A percentile compares a stretch with the other conserved stretches of the same genome.
Evolutionary conservation across 2,888 invertebrate species (phyloP).

Genomic region (Linyphia triangularis): DNA sequence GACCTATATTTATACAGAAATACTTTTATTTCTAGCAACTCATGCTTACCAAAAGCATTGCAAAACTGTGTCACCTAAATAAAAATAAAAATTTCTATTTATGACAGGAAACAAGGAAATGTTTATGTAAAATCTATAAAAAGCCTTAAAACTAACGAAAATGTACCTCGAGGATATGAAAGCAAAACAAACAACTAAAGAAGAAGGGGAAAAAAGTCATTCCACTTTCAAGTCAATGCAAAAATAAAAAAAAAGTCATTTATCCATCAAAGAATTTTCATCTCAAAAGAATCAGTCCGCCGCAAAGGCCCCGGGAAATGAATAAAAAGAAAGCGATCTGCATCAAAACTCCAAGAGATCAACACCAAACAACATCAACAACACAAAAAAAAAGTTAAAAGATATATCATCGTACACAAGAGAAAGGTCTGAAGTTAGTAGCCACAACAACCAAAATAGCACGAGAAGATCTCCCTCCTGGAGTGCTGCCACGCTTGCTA

Average conservation of each 20-base stretch:
- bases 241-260: not conserved
- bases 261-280: not conserved
- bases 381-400: constrained; percentile 11
- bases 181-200: not conserved
- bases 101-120: not conserved
- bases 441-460: constrained; percentile 71
- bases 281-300: constrained; percentile 1
- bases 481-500: constrained; percentile 56
- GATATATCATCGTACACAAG: constrained; percentile 45
- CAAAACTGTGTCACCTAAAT: not conserved
- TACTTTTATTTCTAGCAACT: no score
- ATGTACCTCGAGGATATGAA: constrained; percentile 28
- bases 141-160: not conserved
- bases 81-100: constrained; percentile 5
- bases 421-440: constrained; percentile 45
- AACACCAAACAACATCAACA: constrained; percentile 1
- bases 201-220: not conserved
- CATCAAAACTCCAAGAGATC: constrained; percentile 10
- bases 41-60: no score
- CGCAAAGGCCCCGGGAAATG: constrained; percentile 1
- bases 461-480: constrained; percentile 28
- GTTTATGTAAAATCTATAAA: constrained; percentile 35
- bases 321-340: constrained; percentile 3
- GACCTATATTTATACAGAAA: no score
- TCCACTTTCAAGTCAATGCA: not conserved